Evolutionary conservation across 2,888 invertebrate species (phyloP), one percentile per base, ranked within the genome.

Genomic region (Ophion slaviceki): DNA sequence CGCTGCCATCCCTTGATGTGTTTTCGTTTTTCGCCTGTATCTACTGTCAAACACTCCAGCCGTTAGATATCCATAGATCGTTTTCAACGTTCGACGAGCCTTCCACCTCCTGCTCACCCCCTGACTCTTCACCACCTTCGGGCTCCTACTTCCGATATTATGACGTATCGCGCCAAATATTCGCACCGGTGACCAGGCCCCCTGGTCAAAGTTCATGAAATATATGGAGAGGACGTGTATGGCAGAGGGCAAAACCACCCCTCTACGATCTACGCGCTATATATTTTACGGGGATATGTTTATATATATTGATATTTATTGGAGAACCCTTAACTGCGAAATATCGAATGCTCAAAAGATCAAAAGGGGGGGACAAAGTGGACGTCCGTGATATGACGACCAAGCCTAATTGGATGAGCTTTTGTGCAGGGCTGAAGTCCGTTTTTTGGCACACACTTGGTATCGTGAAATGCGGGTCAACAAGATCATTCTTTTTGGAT

Each of bases 111-210:
- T 17, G 24, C 28, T 70, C 32, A 53, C 47, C 70, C 47, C 45
- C 74, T 74, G n/a, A n/a, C 11, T n/a, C 71, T 72, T 59, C 61
- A 40, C 59, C 53, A 75, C 53, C 24, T 36, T 75, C 17, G 17
- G 17, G 53, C 53, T 53, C 14, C 75, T 62, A 28, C 72, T 68
- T 77, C 66, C 78, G 75, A 87, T 85, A 88, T 87, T 88, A 88
- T 84, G 86, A 88, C 86, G 75, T 78, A 87, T 83, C 82, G 81
- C 70, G 76, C 81, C 74, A 74, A 82, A 85, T 84, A 88, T 87
- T 74, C 72, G 59, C 59, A 53, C n/a, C 74, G 80, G 72, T 79
- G 57, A 62, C 76, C 72, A 72, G 71, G 71, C 64, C 79, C 53
- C 66, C 72, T 66, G 47, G 32, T 24, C 47, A 75, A 78, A 74